phyloP scores from a whole-genome alignment of 2,113 vertebrate species.

The Peucedramus taeniatus region DNA sequence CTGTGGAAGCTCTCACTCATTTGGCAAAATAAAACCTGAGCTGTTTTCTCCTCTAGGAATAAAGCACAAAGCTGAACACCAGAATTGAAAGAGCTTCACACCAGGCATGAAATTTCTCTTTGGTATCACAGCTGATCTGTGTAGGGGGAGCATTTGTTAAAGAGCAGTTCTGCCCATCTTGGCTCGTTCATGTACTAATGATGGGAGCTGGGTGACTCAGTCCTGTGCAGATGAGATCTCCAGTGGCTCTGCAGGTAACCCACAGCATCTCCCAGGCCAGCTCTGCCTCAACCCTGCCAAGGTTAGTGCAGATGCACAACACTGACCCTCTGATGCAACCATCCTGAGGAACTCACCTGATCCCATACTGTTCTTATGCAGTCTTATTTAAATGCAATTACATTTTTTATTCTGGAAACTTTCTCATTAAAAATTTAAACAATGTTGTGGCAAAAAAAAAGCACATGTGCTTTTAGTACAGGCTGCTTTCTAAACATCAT shows the following conservation, averaged over 20 bases:
- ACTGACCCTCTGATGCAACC: neutral
- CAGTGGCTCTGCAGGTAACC: neutral
- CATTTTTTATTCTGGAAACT: neutral
- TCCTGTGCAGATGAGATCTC: neutral
- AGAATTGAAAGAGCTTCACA: neutral
- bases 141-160: neutral
- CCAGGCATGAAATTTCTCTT: neutral
- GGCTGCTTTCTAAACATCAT: neutral
- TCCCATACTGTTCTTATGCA: neutral
- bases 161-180: neutral
- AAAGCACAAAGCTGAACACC: constrained; percentile 9
- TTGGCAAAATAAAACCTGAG: neutral
- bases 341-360: neutral
- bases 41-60: neutral
- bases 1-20: neutral
- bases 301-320: neutral
- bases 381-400: neutral
- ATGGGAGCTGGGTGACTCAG: neutral
- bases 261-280: neutral
- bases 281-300: neutral
- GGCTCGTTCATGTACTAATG: neutral
- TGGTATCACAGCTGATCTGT: neutral
- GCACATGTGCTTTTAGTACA: neutral
- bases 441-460: neutral
- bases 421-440: neutral